Evolutionary conservation across 2,113 vertebrate genomes (phyloP).

Genomic region (Monopterus albus): DNA sequence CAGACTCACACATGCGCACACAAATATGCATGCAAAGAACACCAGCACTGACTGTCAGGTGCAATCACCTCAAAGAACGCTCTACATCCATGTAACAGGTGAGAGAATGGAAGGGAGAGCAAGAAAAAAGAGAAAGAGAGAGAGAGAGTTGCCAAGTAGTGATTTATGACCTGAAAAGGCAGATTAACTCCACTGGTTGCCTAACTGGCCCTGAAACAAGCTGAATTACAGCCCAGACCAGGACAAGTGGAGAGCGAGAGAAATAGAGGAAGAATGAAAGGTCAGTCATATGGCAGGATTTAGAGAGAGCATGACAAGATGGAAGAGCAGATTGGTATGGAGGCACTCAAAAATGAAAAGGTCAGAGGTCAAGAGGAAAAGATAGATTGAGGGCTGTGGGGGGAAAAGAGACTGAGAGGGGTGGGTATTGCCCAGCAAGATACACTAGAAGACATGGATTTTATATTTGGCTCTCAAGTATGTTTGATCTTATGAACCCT

Average conservation of each 20-base stretch:
- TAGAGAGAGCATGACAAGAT: conserved; percentile 70
- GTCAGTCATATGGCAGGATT: conserved; percentile 68
- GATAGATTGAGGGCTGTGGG: conserved; percentile 68
- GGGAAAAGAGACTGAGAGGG: conserved; percentile 42
- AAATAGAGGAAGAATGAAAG: conserved; percentile 73
- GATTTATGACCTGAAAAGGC: conserved; percentile 83
- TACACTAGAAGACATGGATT: conserved; percentile 20
- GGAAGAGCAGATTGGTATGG: conserved; percentile 64
- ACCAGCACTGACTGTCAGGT: conserved; percentile 61
- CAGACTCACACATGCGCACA: conserved; percentile 23
- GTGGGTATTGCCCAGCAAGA: conserved; percentile 25
- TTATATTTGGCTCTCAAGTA: conserved; percentile 34
- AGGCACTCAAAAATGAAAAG: conserved; percentile 76
- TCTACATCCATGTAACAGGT: conserved; percentile 50
- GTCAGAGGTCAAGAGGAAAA: conserved; percentile 75
- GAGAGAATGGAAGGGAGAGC: conserved; percentile 28
- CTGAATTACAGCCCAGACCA: conserved; percentile 78
- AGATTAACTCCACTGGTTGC: conserved; percentile 83
- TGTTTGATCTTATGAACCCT: conserved; percentile 59
- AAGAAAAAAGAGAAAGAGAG: conserved; percentile 17
- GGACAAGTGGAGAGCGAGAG: conserved; percentile 66
- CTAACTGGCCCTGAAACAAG: conserved; percentile 83
- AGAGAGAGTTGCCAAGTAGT: conserved; percentile 71
- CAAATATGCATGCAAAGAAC: conserved; percentile 60
- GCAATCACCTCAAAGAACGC: conserved; percentile 60